These are phyloP conservation scores for Callospermophilus lateralis DNA, from an alignment of 2,113 vertebrate genomes.

Conservation along the genomic window DNA sequence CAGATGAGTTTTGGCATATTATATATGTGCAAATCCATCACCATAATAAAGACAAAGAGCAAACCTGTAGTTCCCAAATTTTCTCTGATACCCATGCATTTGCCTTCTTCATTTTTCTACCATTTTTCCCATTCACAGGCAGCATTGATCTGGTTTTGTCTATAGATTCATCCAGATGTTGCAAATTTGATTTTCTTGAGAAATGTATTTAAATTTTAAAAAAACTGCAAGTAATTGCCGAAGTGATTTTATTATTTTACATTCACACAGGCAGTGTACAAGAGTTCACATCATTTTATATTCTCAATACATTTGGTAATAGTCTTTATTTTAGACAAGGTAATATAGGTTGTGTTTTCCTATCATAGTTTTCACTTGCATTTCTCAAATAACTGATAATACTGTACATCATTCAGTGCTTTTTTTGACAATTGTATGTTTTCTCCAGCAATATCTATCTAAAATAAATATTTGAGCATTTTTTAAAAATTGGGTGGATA, in stretches of 20 bases:
- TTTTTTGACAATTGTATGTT: neutral
- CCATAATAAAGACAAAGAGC: neutral
- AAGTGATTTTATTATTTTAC: neutral
- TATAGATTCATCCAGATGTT: neutral
- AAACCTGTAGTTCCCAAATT: neutral
- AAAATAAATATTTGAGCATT: too few relatives aligned
- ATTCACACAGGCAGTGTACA: neutral
- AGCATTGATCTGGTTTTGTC: neutral
- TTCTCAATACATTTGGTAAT: neutral
- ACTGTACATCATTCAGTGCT: neutral
- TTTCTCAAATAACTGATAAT: neutral
- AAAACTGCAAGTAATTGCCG: neutral
- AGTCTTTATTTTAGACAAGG: neutral
- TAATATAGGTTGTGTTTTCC: neutral
- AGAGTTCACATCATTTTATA: neutral
- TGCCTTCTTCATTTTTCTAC: neutral
- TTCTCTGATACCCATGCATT: neutral
- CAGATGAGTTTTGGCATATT: neutral
- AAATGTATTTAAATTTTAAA: neutral
- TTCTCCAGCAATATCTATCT: too few relatives aligned
- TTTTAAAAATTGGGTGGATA: too few relatives aligned
- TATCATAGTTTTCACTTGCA: neutral
- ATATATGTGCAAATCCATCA: neutral
- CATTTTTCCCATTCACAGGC: neutral
- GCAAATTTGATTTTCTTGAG: neutral